These are phyloP conservation scores for Sus cebifrons DNA, from an alignment of 2,797 vertebrate genomes.

Conservation along the genomic window DNA sequence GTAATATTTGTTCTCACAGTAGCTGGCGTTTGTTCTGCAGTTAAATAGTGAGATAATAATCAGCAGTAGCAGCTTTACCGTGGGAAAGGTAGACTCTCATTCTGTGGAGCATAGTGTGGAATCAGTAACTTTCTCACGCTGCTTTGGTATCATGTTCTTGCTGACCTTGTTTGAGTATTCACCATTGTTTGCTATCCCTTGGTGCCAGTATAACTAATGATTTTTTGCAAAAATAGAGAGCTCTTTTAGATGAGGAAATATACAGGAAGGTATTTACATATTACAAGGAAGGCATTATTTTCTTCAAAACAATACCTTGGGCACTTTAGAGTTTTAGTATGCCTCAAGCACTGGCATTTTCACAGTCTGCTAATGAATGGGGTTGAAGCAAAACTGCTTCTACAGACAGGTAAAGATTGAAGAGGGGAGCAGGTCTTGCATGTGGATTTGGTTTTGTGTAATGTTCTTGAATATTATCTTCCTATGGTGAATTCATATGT, in stretches of 20 bases:
- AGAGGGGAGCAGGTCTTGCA: background rate
- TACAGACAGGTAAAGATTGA: background rate
- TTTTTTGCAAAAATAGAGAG: slow-evolving; percentile 87
- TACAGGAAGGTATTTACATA: slow-evolving; percentile 84
- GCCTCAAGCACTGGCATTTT: slow-evolving; percentile 63
- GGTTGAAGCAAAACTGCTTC: slow-evolving; percentile 28
- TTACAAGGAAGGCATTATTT: slow-evolving; percentile 79
- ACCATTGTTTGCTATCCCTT: slow-evolving; percentile 91
- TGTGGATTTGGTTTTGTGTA: background rate
- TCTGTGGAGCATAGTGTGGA: slow-evolving; percentile 77
- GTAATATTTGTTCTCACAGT: slow-evolving; percentile 92
- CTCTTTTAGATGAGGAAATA: slow-evolving; percentile 89
- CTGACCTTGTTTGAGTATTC: slow-evolving; percentile 89
- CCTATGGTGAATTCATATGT: background rate
- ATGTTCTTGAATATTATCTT: background rate
- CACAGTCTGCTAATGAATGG: slow-evolving; percentile 39
- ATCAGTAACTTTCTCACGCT: slow-evolving; percentile 93
- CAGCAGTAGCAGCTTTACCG: slow-evolving; percentile 88
- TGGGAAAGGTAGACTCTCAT: slow-evolving; percentile 92
- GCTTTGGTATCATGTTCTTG: slow-evolving; percentile 89
- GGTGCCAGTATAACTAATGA: slow-evolving; percentile 91
- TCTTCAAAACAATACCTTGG: slow-evolving; percentile 77
- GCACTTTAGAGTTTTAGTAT: slow-evolving; percentile 37
- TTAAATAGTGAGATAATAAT: slow-evolving; percentile 88
- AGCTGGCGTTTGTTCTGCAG: slow-evolving; percentile 89